phyloP scores from a whole-genome alignment of 2,797 vertebrate genomes.

The Pipistrellus pipistrellus region DNA sequence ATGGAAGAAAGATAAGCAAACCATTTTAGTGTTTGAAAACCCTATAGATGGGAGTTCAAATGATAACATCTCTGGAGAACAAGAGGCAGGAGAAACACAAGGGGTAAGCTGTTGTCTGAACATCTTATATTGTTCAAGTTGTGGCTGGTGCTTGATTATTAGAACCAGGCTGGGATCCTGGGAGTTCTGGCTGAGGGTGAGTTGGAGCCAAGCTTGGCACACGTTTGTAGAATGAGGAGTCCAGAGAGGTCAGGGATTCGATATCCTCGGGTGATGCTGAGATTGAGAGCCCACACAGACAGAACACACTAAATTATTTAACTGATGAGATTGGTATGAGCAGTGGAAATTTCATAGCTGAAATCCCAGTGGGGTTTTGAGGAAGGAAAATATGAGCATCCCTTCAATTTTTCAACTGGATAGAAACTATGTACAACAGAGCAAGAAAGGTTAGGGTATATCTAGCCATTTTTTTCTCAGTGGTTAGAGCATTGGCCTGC shows the following conservation, averaged over 20 bases:
- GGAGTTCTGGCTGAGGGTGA: neutral
- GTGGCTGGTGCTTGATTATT: neutral
- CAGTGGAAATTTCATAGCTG: neutral
- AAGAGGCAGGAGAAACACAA: neutral
- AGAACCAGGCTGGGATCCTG: neutral
- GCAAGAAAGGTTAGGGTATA: neutral
- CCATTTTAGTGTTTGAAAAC: conserved; percentile 40
- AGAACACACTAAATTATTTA: neutral
- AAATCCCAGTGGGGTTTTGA: too few species aligned
- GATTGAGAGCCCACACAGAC: neutral
- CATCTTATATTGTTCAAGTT: neutral
- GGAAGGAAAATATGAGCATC: too few species aligned
- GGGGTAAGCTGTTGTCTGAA: neutral
- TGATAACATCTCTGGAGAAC: neutral
- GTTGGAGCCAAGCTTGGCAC: neutral
- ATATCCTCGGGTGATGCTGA: neutral
- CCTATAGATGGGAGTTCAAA: neutral
- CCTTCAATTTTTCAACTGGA: neutral
- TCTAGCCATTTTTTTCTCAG: too few species aligned
- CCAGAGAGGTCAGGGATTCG: neutral
- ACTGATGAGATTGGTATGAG: neutral
- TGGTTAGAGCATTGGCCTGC: too few species aligned
- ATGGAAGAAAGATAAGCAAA: conserved; percentile 1
- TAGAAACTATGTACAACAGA: neutral
- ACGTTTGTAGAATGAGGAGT: neutral